Conservation (phyloP, 2,888 invertebrate species). For the Ophion costatus region DNA sequence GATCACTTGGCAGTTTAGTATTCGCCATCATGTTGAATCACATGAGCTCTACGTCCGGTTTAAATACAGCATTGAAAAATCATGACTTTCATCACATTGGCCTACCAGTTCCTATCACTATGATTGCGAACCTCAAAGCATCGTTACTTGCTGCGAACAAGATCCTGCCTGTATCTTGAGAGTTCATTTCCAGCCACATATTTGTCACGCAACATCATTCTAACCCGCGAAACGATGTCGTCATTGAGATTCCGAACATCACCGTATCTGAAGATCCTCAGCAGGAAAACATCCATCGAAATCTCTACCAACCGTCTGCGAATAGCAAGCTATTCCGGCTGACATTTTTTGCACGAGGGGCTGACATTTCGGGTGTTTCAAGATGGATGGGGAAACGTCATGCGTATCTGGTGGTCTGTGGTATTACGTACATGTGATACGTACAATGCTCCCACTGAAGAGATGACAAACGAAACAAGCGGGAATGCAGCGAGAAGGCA, state of each 20-base stretch:
- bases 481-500: slow-evolving; percentile 44
- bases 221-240: background rate
- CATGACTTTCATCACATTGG: background rate
- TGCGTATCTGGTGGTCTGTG: background rate
- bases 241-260: background rate
- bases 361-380: background rate
- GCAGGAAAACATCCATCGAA: background rate
- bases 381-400: background rate
- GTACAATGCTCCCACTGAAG: background rate
- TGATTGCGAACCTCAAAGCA: background rate
- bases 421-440: background rate
- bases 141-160: background rate
- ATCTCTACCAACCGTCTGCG: background rate
- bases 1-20: no score
- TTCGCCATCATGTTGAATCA: background rate
- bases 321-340: background rate
- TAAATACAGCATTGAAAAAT: background rate
- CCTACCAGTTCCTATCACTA: background rate
- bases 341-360: background rate
- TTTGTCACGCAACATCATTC: background rate
- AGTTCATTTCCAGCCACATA: background rate
- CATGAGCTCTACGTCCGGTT: background rate
- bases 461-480: slow-evolving; percentile 11
- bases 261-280: background rate
- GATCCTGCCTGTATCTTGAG: background rate